Base-by-base conservation (phyloP, 2,797 vertebrate species). In the Cynopterus sphinx region DNA sequence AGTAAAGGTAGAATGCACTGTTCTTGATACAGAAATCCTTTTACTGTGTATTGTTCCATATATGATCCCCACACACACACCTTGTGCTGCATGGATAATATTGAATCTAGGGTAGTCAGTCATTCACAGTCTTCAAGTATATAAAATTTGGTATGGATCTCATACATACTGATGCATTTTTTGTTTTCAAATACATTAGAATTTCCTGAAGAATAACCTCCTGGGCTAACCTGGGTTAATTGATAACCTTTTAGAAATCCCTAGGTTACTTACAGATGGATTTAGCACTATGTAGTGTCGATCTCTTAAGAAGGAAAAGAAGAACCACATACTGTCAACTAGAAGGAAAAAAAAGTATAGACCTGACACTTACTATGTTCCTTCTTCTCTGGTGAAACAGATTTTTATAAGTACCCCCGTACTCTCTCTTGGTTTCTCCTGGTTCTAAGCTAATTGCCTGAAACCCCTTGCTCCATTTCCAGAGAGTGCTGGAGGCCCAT, bases 171-270 rank as follows among this genome's bases (percentile, higher is more conserved):
- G 6, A 82, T 92, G 16, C 31, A 74, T 74, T 93, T 91, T 87
- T 87, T 65, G 57, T 92, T 95, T 95, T 49, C 61, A 77, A 41
- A 83, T 74, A 73, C 43, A 83, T n/a, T 88, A 22, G 24, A 16
- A 2, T 68, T 74, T 87, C 57, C 65, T 89, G 1, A 7, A 74
- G 41, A 90, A 71, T 89, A 70, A 90, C 24, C 53, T 87, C 59
- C 95, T 43, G 13, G 22, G 26, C 24, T 92, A 94, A 90, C 39
- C 39, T 93, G 53, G 49, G 68, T 71, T 59, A 81, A 85, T 85
- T 49, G 87, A 67, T 81, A 92, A 75, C 51, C 22, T 93, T 87
- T 90, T 55, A 28, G 36, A 82, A 93, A 59, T 74, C 63, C 39
- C 81, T 84, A 91, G 9, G 11, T 28, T 36, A 39, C 26, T 81